These are phyloP conservation scores for Hyles euphorbiae DNA, from an alignment of 1,140 invertebrate species.

Conservation along the genomic window DNA sequence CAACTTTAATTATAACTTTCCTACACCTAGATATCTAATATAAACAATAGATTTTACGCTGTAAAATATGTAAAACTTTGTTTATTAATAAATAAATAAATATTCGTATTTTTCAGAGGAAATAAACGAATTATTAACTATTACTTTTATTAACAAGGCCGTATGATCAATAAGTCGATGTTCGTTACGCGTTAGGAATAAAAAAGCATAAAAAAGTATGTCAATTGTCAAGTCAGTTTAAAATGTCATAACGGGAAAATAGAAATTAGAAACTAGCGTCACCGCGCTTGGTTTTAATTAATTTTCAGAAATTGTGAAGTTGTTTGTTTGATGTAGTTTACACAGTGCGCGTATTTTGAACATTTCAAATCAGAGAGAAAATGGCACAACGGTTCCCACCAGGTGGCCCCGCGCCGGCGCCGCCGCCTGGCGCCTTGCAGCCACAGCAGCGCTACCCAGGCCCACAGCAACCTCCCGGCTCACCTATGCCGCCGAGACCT, in stretches of 20 bases:
- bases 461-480: conserved; percentile 47
- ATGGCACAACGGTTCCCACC: conserved; percentile 60
- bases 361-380: neutral
- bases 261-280: neutral
- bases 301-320: too few relatives aligned
- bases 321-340: conserved; percentile 13
- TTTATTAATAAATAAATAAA: too few relatives aligned
- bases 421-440: conserved; percentile 41
- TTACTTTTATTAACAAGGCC: too few relatives aligned
- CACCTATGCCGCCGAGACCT: conserved; percentile 53
- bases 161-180: too few relatives aligned
- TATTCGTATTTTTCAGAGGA: too few relatives aligned
- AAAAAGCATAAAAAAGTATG: too few relatives aligned
- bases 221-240: neutral
- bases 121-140: too few relatives aligned
- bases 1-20: too few relatives aligned
- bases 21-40: too few relatives aligned
- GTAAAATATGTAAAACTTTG: too few relatives aligned
- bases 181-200: too few relatives aligned
- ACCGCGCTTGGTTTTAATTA: neutral
- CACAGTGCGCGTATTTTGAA: neutral
- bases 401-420: conserved; percentile 37
- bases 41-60: too few relatives aligned
- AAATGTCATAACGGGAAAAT: conserved; percentile 17
- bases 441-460: conserved; percentile 54